Percentiles rank a stretch among this genome's conserved stretches.
phyloP scores from a whole-genome alignment of 2,113 vertebrate genomes.

The Pao palembangensis region DNA sequence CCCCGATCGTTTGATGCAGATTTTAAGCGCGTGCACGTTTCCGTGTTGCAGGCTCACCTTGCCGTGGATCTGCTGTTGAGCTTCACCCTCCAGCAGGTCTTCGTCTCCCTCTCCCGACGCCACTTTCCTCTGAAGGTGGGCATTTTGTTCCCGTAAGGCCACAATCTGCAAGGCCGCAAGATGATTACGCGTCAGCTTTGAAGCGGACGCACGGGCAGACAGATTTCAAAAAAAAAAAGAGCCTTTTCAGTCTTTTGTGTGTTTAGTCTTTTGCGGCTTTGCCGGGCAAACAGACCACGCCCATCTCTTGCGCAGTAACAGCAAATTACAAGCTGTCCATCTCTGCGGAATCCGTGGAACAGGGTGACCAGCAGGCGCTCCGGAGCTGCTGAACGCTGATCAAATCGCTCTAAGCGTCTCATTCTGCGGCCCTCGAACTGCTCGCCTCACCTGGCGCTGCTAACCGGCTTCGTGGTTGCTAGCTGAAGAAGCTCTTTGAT shows the following conservation, averaged over 20 bases:
- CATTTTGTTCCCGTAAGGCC: slow-evolving; percentile 96
- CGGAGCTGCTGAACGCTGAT: slow-evolving; percentile 2
- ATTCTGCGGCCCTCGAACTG: slow-evolving; percentile 15
- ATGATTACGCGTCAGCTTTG: not conserved
- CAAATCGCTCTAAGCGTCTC: slow-evolving; percentile 44
- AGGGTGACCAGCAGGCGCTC: not conserved
- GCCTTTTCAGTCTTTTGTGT: not conserved
- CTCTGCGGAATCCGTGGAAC: slow-evolving; percentile 15
- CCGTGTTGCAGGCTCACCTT: slow-evolving; percentile 76
- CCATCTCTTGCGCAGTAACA: slow-evolving; percentile 7
- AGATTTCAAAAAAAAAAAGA: not conserved
- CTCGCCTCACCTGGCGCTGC: too few species aligned
- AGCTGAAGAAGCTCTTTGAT: not conserved
- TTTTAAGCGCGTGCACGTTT: not conserved
- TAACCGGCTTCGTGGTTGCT: not conserved
- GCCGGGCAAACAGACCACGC: not conserved
- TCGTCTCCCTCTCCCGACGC: slow-evolving; percentile 87
- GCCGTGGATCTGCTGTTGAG: slow-evolving; percentile 88
- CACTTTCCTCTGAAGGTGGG: slow-evolving; percentile 96
- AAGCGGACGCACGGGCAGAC: not conserved
- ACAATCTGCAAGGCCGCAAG: slow-evolving; percentile 82
- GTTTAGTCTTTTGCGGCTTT: not conserved
- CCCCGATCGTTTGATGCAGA: too few species aligned
- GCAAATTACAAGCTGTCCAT: slow-evolving; percentile 21
- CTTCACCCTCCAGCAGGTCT: slow-evolving; percentile 86